These are phyloP conservation scores for Tetranychus piercei DNA, from an alignment of 2,888 invertebrate species.

Conservation along the genomic window DNA sequence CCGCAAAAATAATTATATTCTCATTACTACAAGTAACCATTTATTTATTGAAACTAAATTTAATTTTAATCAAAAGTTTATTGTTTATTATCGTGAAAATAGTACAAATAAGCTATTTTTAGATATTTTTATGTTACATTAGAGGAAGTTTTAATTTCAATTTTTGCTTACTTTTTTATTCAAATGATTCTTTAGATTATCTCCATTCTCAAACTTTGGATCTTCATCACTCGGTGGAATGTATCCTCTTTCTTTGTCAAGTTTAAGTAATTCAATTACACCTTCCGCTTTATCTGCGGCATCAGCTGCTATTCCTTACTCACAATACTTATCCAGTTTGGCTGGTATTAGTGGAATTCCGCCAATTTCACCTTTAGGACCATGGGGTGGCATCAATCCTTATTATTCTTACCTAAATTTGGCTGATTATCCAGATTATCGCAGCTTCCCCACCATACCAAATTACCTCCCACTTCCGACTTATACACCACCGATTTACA, in stretches of 20 bases:
- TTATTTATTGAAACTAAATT: no score
- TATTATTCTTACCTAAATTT: neutral
- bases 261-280: neutral
- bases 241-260: neutral
- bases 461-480: neutral
- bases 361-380: neutral
- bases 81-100: neutral
- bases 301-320: neutral
- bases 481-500: neutral
- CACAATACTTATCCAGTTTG: conserved; percentile 4
- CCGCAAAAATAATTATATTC: no score
- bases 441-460: neutral
- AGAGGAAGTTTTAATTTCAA: no score
- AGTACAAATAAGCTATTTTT: neutral
- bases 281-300: neutral
- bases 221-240: neutral
- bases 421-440: conserved; percentile 11
- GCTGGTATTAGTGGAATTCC: neutral
- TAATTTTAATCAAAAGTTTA: no score
- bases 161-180: neutral
- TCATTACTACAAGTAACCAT: no score
- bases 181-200: neutral
- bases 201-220: conserved; percentile 1
- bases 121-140: no score
- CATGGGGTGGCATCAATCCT: conserved; percentile 7